These are phyloP conservation scores for Harpalus rubripes DNA, from an alignment of 2,888 invertebrate genomes.

Conservation along the genomic window DNA sequence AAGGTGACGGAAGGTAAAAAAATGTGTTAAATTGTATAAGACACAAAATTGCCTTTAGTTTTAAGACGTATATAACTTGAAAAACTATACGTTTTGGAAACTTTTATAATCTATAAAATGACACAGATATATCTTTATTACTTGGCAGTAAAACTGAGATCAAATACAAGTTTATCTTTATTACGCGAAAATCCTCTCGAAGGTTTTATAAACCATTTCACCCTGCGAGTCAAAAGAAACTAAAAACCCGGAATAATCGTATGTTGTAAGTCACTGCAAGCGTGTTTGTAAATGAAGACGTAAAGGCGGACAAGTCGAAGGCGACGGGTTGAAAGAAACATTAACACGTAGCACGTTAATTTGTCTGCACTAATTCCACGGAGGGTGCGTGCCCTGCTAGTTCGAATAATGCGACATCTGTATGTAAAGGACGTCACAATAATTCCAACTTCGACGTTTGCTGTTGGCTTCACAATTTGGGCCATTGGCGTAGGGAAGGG, in stretches of 20 bases:
- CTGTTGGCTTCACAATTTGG: constrained; percentile 33
- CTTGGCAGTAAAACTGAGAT: constrained; percentile 42
- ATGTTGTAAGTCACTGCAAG: constrained; percentile 20
- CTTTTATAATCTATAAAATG: constrained; percentile 45
- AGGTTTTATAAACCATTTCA: constrained; percentile 45
- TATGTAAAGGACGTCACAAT: constrained; percentile 66
- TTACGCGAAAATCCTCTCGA: constrained; percentile 53
- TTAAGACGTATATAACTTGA: neutral
- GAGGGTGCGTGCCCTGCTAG: constrained; percentile 26
- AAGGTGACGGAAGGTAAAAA: no score
- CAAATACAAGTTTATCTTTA: constrained; percentile 56
- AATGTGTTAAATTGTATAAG: no score
- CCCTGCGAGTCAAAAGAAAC: neutral
- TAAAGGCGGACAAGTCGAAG: constrained; percentile 16
- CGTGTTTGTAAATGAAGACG: constrained; percentile 37
- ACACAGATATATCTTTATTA: constrained; percentile 50
- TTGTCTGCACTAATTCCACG: constrained; percentile 61
- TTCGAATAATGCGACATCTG: constrained; percentile 63
- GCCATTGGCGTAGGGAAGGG: neutral
- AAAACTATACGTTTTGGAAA: constrained; percentile 49
- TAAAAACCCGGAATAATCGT: constrained; percentile 44
- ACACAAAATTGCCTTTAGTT: constrained; percentile 11
- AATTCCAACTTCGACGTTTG: constrained; percentile 64
- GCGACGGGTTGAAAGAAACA: constrained; percentile 60
- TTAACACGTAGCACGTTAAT: constrained; percentile 67